Base-by-base conservation (phyloP, 2,888 invertebrate genomes). In the Prosopocoilus inquinatus region DNA sequence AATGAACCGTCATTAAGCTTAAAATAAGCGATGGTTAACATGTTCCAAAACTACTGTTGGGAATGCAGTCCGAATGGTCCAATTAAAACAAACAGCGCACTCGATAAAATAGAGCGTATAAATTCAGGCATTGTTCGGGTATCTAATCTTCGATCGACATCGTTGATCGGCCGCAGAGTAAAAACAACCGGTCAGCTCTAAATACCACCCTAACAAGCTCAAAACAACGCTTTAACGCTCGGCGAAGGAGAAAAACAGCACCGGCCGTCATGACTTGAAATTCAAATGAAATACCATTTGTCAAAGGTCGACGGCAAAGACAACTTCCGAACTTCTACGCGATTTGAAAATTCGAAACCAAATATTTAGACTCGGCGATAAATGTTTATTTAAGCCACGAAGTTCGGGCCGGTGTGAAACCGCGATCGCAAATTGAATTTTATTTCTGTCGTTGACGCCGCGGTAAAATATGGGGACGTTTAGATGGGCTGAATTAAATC, bases 131-230 rank as follows among this genome's bases (percentile, higher is more conserved):
- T 75, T 75, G 75, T 75, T 75, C 70, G 69, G 65, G 64, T 71
- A 75, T 75, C 75, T 75, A 74, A 75, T 75, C 75, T 75, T 35
- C 52, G 65, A 75, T 75, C 75, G 70, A 73, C 69, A 75, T 75
- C 74, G 69, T 59, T 70, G 72, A 72, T 73, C 71, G 68, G 62
- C 64, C 20, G 20, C 61, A 53, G 64, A 61, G 65, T 68, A 73
- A 72, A 71, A 61, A 64, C 61, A 67, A 65, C 63, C 64, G 65
- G 66, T 68, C 69, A 71, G 71, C 73, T 73, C 70, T 66, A 70
- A 70, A 70, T 72, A 70, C 71, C 66, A 70, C 70, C 73, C 73
- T 72, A 73, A 72, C 72, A 73, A 73, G 73, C 70, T 65, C 58
- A 63, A 64, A 64, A 69, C 66, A 66, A 64, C 60, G 65, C 41